Percentiles rank a stretch among this genome's conserved stretches.
These are phyloP conservation scores for Leuciscus idus DNA, from an alignment of 2,113 vertebrate species.

Conservation along the genomic window DNA sequence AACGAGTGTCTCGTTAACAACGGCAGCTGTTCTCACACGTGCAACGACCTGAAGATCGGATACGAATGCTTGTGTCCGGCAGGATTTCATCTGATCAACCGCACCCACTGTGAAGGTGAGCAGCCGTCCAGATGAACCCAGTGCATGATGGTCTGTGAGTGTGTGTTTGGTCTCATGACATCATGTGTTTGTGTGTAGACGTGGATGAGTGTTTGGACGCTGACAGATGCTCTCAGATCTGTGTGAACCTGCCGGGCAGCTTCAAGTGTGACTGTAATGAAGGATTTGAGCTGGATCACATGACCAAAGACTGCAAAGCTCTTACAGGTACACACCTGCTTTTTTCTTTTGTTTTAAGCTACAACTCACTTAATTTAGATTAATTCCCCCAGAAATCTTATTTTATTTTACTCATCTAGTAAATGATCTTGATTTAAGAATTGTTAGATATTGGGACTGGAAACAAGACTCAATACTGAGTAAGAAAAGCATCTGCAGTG, in stretches of 20 bases:
- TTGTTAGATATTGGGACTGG: no score
- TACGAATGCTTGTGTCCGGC: conserved; percentile 80
- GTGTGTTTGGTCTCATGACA: background rate
- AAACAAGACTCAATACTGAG: no score
- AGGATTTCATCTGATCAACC: conserved; percentile 77
- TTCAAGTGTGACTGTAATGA: conserved; percentile 83
- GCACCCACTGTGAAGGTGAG: conserved; percentile 81
- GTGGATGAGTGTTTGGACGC: conserved; percentile 83
- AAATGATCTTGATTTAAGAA: no score
- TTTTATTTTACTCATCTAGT: no score
- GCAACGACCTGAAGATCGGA: conserved; percentile 81
- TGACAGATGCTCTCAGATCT: conserved; percentile 82
- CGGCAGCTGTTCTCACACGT: conserved; percentile 83
- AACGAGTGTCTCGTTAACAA: conserved; percentile 82
- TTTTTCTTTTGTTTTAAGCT: no score
- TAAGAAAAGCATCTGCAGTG: no score
- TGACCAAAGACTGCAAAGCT: conserved; percentile 80
- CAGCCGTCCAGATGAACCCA: background rate
- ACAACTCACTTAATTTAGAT: no score
- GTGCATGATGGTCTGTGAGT: background rate
- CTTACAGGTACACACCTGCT: conserved; percentile 69
- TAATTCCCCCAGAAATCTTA: no score
- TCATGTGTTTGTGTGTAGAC: conserved; percentile 70
- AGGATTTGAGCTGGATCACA: conserved; percentile 80
- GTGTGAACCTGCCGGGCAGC: conserved; percentile 82